Base-by-base conservation (phyloP, 2,797 vertebrate genomes). In the Eulemur albifrons region DNA sequence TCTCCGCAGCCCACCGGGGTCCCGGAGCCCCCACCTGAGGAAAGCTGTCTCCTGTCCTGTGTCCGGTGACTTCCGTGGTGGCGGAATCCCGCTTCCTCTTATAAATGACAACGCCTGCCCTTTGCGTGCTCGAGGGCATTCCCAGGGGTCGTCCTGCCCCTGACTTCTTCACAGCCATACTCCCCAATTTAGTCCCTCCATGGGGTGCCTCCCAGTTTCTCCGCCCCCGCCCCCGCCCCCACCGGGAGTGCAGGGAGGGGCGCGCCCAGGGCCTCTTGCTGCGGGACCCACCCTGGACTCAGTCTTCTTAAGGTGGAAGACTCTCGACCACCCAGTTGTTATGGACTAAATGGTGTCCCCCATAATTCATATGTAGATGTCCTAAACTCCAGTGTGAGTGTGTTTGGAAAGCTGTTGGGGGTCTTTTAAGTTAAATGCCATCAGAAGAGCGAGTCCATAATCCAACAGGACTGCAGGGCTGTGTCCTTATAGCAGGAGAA, bases 71-170 rank as follows among this genome's bases (percentile, higher is more conserved):
- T 38, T 20, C 17, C 7, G 8, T 23, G 30, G 43, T 11, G 4
- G 13, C 0, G 4, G n/a, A n/a, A 10, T 18, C 32, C 38, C 21
- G 27, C 20, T 23, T 57, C 4, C 48, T 57, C 30, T 12, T 9
- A 2, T 6, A 45, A 65, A 27, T n/a, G 30, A 12, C 20, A 69
- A 38, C 21, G 0, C 38, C 35, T 23, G 7, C 7, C 11, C 38
- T 13, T 4, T 7, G 21, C 7, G 2, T 35, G 11, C 43, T 13
- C 15, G 52, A 50, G 18, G 40, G 35, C 11, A 0, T 54, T 32
- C 4, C 4, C 14, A 0, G 14, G 20, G 14, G 30, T 4, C 48
- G 7, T 21, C 3, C 20, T 0, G 0, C 13, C 35, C 18, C 40
- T 11, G 15, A 27, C 35, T 81, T 21, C 20, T 21, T 21, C 10